These are phyloP conservation scores for Sebastes variabilis DNA, from an alignment of 2,797 vertebrate species.

Conservation along the genomic window DNA sequence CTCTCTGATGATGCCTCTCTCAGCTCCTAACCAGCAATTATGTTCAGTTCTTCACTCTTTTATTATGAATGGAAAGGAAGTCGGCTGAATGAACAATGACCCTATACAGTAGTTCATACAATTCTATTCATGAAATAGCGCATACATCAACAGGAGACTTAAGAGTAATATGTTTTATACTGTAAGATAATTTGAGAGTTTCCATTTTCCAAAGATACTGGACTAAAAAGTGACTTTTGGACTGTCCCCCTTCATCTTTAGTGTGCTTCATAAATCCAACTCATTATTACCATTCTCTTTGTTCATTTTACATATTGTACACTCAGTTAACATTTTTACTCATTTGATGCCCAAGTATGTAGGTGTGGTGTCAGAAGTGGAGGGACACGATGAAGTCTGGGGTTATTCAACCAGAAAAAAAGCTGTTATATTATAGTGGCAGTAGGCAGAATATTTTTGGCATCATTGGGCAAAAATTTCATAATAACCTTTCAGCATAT, in stretches of 20 bases:
- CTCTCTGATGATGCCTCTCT: conserved; percentile 24
- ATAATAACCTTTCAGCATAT: too few relatives aligned
- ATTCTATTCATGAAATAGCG: conserved; percentile 3
- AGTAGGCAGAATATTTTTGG: too few relatives aligned
- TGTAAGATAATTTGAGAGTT: neutral
- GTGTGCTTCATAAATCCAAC: neutral
- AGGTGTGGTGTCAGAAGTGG: neutral
- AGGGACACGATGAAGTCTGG: neutral
- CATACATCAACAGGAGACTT: conserved; percentile 3
- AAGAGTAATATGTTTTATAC: neutral
- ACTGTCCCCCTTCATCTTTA: too few relatives aligned
- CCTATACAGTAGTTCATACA: neutral
- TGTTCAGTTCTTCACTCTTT: conserved; percentile 3
- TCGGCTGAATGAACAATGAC: conserved; percentile 29
- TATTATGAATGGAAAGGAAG: conserved; percentile 13
- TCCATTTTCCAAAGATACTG: neutral
- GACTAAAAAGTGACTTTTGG: neutral
- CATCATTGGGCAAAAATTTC: too few relatives aligned
- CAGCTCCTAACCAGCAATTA: conserved; percentile 25
- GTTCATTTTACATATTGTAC: neutral
- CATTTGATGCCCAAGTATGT: neutral
- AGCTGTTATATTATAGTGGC: neutral
- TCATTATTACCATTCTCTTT: neutral
- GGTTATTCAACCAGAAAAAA: neutral
- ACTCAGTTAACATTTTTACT: neutral